These are phyloP conservation scores for Dolichomitus sp. DNA, from an alignment of 2,888 invertebrate genomes.

Conservation along the genomic window DNA sequence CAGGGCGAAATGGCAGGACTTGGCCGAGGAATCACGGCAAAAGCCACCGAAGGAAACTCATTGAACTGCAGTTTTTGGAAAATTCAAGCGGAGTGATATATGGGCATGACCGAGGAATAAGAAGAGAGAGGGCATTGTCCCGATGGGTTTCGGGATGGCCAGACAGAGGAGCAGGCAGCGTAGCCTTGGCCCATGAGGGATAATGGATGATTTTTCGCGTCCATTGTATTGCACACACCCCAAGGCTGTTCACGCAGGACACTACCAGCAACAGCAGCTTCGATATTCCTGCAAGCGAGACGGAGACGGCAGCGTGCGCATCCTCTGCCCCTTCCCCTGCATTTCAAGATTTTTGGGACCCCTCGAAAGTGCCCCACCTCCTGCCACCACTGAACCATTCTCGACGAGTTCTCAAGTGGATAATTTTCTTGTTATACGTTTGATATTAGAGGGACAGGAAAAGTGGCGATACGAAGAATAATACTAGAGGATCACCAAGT, in stretches of 20 bases:
- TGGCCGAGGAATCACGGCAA: constrained; percentile 41
- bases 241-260: constrained; percentile 68
- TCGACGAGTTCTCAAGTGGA: constrained; percentile 81
- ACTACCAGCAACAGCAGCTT: constrained; percentile 61
- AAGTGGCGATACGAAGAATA: neutral
- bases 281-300: constrained; percentile 43
- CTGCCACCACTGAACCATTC: constrained; percentile 69
- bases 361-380: constrained; percentile 46
- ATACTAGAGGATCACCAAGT: neutral
- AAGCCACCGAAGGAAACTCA: constrained; percentile 42
- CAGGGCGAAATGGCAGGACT: constrained; percentile 50
- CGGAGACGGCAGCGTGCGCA: constrained; percentile 46
- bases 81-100: constrained; percentile 83
- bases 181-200: constrained; percentile 72
- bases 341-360: constrained; percentile 54
- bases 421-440: constrained; percentile 85
- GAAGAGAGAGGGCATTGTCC: constrained; percentile 56
- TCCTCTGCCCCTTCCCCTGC: constrained; percentile 61
- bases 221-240: constrained; percentile 77
- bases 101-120: constrained; percentile 77
- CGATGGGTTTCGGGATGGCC: constrained; percentile 30
- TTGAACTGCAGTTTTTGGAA: constrained; percentile 79
- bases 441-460: constrained; percentile 76
- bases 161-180: constrained; percentile 51
- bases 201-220: constrained; percentile 86